These are phyloP conservation scores for Nemurella pictetii DNA, from an alignment of 2,888 invertebrate genomes.

Conservation along the genomic window DNA sequence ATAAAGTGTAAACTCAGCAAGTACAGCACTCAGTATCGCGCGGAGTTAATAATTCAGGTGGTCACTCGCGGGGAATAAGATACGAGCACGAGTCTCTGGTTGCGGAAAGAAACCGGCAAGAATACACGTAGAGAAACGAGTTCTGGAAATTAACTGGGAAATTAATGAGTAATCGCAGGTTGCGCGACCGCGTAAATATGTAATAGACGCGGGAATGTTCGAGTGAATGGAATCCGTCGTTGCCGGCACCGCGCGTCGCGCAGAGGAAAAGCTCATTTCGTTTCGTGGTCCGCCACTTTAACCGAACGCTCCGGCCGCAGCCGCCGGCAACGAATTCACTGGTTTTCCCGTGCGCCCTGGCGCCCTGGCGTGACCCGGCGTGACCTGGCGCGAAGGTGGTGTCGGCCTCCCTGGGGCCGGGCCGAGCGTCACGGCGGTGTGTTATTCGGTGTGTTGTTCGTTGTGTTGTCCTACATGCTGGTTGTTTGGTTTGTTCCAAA, in stretches of 20 bases:
- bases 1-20: background rate
- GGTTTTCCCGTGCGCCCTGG: background rate
- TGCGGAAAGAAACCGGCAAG: background rate
- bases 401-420: no score
- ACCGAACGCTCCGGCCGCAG: background rate
- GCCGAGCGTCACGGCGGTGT: no score
- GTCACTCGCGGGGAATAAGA: background rate
- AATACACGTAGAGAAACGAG: background rate
- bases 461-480: no score
- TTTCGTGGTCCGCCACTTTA: background rate
- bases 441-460: no score
- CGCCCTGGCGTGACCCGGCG: no score
- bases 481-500: no score
- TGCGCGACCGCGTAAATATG: background rate
- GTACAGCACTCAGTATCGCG: background rate
- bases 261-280: background rate
- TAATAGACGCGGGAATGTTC: background rate
- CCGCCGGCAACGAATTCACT: background rate
- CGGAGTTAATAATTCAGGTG: background rate
- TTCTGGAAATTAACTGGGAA: background rate
- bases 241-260: background rate
- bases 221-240: background rate
- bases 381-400: no score
- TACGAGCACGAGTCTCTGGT: background rate
- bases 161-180: background rate